Conservation (phyloP, 2,888 invertebrate genomes). For the Prenolepis imparis region DNA sequence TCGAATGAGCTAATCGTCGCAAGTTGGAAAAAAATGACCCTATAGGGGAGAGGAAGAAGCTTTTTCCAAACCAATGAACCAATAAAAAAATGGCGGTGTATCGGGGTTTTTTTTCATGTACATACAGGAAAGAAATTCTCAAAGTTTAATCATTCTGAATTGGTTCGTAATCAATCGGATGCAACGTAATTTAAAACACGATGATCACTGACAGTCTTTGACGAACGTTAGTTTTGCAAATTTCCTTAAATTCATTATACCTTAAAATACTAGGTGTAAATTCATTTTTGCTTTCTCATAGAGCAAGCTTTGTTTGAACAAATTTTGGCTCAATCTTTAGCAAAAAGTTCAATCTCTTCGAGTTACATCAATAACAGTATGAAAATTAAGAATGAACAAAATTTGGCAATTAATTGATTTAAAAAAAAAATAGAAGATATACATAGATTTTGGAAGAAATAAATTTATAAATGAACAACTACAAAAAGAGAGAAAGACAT, state of each 20-base stretch:
- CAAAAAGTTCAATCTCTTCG: too few relatives aligned
- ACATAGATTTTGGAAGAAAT: not conserved
- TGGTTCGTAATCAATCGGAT: not conserved
- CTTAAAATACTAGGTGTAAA: not conserved
- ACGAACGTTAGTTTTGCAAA: not conserved
- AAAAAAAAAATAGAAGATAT: too few relatives aligned
- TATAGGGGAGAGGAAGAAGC: not conserved
- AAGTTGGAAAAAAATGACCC: slow-evolving; percentile 47
- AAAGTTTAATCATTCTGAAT: not conserved
- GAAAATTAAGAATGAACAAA: too few relatives aligned
- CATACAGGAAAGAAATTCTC: not conserved
- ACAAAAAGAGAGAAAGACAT: too few relatives aligned
- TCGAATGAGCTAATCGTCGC: slow-evolving; percentile 66
- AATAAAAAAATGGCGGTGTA: not conserved
- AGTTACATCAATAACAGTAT: too few relatives aligned
- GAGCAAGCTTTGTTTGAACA: not conserved
- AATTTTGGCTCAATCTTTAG: not conserved
- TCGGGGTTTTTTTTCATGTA: not conserved
- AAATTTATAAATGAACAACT: not conserved
- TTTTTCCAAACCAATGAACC: slow-evolving; percentile 37
- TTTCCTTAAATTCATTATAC: not conserved
- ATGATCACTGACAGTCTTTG: not conserved
- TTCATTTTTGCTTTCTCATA: not conserved
- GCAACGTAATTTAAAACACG: not conserved
- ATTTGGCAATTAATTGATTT: not conserved